Conservation (phyloP, 2,888 invertebrate species). For the Hirtodrosophila histrioides region DNA sequence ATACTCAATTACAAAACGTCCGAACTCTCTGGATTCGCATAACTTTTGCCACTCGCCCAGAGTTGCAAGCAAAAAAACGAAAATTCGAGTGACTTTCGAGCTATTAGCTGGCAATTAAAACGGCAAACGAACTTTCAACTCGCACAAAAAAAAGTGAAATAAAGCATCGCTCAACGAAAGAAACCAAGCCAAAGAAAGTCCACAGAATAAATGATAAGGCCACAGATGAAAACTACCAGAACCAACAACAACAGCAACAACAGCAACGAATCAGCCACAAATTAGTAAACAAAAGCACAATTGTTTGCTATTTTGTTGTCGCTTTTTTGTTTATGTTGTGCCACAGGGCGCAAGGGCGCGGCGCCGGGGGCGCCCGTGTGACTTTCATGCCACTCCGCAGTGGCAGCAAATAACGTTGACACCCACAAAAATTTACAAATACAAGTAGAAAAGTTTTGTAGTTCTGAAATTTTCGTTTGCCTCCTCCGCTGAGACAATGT, state of each 20-base stretch:
- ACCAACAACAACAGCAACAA: constrained; percentile 24
- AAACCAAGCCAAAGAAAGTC: constrained; percentile 74
- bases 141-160: constrained; percentile 4
- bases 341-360: constrained; percentile 5
- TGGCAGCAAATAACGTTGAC: constrained; percentile 55
- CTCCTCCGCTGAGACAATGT: constrained; percentile 20
- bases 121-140: constrained; percentile 77
- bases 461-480: constrained; percentile 43
- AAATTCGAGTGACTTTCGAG: constrained; percentile 69
- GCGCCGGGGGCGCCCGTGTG: constrained; percentile 37
- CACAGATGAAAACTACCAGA: constrained; percentile 30
- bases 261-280: constrained; percentile 57
- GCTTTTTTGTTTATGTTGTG: constrained; percentile 11
- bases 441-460: constrained; percentile 62
- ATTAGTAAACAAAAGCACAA: constrained; percentile 76
- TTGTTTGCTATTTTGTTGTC: constrained; percentile 57
- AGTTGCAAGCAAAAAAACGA: constrained; percentile 21
- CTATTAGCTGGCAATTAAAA: constrained; percentile 76
- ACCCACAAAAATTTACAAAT: constrained; percentile 64
- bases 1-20: constrained; percentile 36
- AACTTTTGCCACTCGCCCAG: constrained; percentile 39
- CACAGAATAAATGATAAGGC: constrained; percentile 66
- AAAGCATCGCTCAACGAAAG: constrained; percentile 53
- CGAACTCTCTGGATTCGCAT: constrained; percentile 8
- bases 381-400: constrained; percentile 29